Conservation (phyloP, 2,888 invertebrate species). For the Drosophila cracens region DNA sequence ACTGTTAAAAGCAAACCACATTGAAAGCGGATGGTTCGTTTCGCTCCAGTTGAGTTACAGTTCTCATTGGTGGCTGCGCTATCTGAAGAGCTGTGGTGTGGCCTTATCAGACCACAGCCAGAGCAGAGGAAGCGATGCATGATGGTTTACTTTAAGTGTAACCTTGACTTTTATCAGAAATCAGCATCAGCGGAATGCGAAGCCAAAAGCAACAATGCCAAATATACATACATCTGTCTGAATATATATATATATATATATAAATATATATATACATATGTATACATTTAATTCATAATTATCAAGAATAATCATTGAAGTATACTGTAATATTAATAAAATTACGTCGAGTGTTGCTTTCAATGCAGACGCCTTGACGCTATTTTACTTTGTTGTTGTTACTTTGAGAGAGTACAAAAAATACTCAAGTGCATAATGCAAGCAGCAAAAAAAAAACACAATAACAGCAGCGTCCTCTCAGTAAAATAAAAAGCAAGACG, state of each 20-base stretch:
- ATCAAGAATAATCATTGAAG: slow-evolving; percentile 13
- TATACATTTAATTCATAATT: slow-evolving; percentile 1
- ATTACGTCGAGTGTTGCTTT: slow-evolving; percentile 52
- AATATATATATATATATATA: neutral
- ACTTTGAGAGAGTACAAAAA: slow-evolving; percentile 16
- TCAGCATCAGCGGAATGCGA: slow-evolving; percentile 5
- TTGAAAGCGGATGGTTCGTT: slow-evolving; percentile 15
- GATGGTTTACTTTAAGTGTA: slow-evolving; percentile 26
- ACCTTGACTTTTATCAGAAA: slow-evolving; percentile 47
- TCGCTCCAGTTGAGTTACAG: slow-evolving; percentile 38
- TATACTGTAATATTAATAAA: slow-evolving; percentile 10
- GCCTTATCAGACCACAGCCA: slow-evolving; percentile 41
- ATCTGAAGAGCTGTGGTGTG: slow-evolving; percentile 21
- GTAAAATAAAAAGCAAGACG: neutral
- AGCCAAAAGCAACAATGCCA: neutral
- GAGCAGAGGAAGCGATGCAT: slow-evolving; percentile 36
- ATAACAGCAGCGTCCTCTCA: slow-evolving; percentile 14
- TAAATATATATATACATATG: neutral
- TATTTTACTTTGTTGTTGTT: slow-evolving; percentile 25
- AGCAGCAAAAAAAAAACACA: slow-evolving; percentile 7
- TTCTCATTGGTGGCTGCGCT: neutral
- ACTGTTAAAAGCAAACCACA: slow-evolving; percentile 15
- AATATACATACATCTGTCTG: neutral
- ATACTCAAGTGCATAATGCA: slow-evolving; percentile 27
- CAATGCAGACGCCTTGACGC: slow-evolving; percentile 48